A percentile compares a stretch with the other conserved stretches of the same genome.
Conservation (phyloP, 2,113 vertebrate species). For the Coturnix japonica region DNA sequence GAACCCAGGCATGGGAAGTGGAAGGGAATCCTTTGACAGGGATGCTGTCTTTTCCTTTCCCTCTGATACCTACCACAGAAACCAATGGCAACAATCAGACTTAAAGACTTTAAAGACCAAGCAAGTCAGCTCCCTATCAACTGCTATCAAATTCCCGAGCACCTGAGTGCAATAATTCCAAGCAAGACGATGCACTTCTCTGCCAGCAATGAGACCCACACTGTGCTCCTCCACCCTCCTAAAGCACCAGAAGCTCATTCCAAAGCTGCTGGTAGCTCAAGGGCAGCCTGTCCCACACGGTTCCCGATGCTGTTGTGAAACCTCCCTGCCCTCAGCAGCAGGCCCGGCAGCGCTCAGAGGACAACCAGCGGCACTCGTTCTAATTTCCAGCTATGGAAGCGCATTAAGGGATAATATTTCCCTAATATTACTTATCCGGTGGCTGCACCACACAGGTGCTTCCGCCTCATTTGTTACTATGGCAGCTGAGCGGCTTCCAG, state of each 20-base stretch:
- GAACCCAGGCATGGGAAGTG: accelerated
- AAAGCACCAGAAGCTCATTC: background rate
- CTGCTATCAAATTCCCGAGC: background rate
- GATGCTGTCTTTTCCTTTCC: background rate
- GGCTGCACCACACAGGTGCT: slow-evolving; percentile 24
- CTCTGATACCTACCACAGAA: background rate
- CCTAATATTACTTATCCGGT: slow-evolving; percentile 3
- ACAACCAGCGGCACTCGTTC: background rate
- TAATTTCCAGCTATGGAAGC: background rate
- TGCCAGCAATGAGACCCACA: background rate
- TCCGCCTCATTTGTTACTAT: slow-evolving; percentile 63
- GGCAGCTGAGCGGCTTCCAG: slow-evolving; percentile 55
- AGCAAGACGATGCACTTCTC: background rate
- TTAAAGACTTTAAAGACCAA: no score
- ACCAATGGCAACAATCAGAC: background rate
- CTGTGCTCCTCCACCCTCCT: background rate
- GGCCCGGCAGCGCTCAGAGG: background rate
- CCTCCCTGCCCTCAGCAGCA: no score
- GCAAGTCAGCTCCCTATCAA: background rate
- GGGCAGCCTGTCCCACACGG: background rate
- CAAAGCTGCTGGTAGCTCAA: background rate
- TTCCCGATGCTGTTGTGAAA: no score
- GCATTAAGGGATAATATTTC: slow-evolving; percentile 39
- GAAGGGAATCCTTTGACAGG: background rate
- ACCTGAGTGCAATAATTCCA: background rate